These are phyloP conservation scores for Sinhomidia bicolor DNA, from an alignment of 2,888 invertebrate genomes.

Conservation along the genomic window DNA sequence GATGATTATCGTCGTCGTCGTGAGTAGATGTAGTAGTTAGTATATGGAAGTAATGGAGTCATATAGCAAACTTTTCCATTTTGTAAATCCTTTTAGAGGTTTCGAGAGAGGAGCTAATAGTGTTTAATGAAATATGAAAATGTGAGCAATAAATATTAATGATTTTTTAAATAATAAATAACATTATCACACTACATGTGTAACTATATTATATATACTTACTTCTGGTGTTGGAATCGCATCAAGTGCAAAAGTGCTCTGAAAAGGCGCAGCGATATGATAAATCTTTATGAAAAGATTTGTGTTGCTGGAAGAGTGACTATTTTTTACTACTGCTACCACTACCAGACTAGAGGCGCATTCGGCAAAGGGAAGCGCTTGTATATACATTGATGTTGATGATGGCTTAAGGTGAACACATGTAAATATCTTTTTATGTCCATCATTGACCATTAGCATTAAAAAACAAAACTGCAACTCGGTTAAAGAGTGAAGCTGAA, in stretches of 20 bases:
- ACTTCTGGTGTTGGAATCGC: background rate
- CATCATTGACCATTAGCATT: conserved; percentile 39
- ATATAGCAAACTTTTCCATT: background rate
- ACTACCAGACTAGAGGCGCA: too few relatives aligned
- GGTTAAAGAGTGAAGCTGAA: conserved; percentile 13
- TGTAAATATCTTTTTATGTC: conserved; percentile 5
- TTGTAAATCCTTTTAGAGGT: background rate
- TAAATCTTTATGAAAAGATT: background rate
- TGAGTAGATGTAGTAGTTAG: conserved; percentile 14
- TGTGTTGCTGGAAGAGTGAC: background rate
- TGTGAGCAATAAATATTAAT: conserved; percentile 7
- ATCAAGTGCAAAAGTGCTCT: background rate
- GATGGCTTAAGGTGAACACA: background rate
- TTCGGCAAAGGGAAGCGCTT: conserved; percentile 9
- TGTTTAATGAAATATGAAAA: background rate
- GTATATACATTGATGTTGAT: too few relatives aligned
- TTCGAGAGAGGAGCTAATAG: background rate
- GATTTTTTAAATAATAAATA: background rate
- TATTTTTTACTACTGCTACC: background rate
- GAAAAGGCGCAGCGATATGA: background rate
- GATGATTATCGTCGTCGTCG: conserved; percentile 8
- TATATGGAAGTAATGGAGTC: conserved; percentile 17
- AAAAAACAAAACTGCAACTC: conserved; percentile 24
- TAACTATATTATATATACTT: background rate
- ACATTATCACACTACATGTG: too few relatives aligned